Evolutionary conservation across 2,113 vertebrate genomes (phyloP), one percentile per base, ranked within the genome.

Genomic region (Phyllopteryx taeniolatus): DNA sequence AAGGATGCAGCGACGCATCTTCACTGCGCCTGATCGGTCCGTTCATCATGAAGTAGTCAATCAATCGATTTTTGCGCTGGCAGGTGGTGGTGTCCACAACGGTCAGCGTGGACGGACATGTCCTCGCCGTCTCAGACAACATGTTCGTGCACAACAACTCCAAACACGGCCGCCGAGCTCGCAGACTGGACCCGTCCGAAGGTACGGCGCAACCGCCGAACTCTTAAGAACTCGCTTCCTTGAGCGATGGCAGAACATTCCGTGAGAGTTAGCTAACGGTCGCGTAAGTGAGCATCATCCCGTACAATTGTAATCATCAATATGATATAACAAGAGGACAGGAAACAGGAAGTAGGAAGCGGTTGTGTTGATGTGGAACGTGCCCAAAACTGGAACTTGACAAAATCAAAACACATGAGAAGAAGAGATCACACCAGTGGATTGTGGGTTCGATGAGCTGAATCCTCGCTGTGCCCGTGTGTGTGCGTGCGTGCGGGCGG

Each of bases 61-160:
- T 27, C 53, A 9, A 7, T 10, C n/a, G 3, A 22, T 57, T 27
- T 11, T 27, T 63, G 22, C 31, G 15, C 43, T 20, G 74, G 9
- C 75, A 93, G 92, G 92, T 93, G 72, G 92, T 91, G 19, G 89
- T 93, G 2, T 92, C 89, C 0, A 93, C 91, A 0, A 93, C 92
- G 0, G 89, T 93, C 1, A 91, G 89, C 5, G 91, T 91, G 14
- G 91, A 92, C 17, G 86, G 88, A 0, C 88, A 88, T 0, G 85
- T 90, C 10, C 85, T 90, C 0, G 79, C 86, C 1, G 91, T 93
- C 20, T 91, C 90, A 0, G 92, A 93, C 79, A 93, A 92, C 89
- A 93, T 93, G 91, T 93, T 93, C 0, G 92, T 93, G 5, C 92
- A 93, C 85, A 93, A 93, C 85, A 93, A 93, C 84, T 93, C 92